Percentiles rank a stretch among this genome's conserved stretches.
Evolutionary conservation across 2,888 invertebrate genomes (phyloP).

Genomic region (Stenurella melanura): DNA sequence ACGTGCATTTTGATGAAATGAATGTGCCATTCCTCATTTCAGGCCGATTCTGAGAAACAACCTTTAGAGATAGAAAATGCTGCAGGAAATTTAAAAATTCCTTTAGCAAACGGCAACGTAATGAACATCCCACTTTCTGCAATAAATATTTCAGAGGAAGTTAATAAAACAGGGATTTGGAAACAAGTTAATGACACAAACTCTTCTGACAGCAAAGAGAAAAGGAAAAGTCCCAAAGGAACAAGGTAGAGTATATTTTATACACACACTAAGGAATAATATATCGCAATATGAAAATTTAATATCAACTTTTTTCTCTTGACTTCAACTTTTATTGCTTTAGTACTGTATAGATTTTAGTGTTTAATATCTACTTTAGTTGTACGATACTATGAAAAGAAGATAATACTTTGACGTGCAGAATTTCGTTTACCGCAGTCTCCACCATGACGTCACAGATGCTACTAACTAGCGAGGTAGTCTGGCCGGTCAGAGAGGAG

Average conservation of each 20-base stretch:
- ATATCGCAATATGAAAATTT: too few species aligned
- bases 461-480: too few species aligned
- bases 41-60: constrained; percentile 49
- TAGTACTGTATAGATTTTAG: too few species aligned
- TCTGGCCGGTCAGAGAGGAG: too few species aligned
- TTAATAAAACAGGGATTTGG: constrained; percentile 95
- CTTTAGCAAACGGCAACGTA: constrained; percentile 90
- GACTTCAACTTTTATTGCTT: too few species aligned
- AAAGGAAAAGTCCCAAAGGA: constrained; percentile 62
- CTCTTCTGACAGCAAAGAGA: constrained; percentile 66
- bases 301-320: too few species aligned
- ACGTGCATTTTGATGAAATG: background rate
- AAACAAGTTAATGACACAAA: constrained; percentile 88
- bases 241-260: constrained; percentile 45
- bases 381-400: too few species aligned
- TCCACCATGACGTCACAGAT: too few species aligned
- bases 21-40: constrained; percentile 34
- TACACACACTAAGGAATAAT: background rate
- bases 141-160: constrained; percentile 94
- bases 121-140: constrained; percentile 91
- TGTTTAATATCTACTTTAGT: too few species aligned
- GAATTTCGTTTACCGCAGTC: too few species aligned
- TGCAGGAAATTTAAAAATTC: constrained; percentile 84
- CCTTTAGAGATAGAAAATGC: constrained; percentile 57
- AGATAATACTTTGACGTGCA: too few species aligned